Base-by-base conservation (phyloP, 2,888 invertebrate genomes). In the Aproaerema taeniolella region DNA sequence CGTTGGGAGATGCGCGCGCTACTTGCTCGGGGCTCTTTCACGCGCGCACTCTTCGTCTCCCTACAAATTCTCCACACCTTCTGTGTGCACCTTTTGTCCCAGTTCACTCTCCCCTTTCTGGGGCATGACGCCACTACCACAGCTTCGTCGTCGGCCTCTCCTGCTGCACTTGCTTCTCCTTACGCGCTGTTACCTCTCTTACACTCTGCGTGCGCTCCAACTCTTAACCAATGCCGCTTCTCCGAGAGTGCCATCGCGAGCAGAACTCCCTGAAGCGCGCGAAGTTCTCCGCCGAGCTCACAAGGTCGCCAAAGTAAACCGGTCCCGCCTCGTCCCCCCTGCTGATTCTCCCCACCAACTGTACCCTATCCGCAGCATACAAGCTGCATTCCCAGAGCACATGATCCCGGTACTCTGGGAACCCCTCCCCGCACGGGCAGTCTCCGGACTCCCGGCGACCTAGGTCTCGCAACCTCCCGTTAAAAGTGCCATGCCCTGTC, bases 401-500 rank as follows among this genome's bases (percentile, higher is more conserved):
- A 16, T 40, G 40, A 16, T 40, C 34, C n/a, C 35, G 12, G 12
- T 2, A 11, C 25, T 40, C 40, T 12, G n/a, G 7, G n/a, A n/a
- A n/a, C 4, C 9, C 31, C 24, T 14, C 15, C 3, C 31, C 34
- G 25, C 44, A 44, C 7, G 25, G 13, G 24, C 39, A 39, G 14
- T 1, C 7, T 2, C 33, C 31, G 2, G 39, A 11, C 15, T 39
- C 42, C 20, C 24, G 2, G 26, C 39, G 37, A 9, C 25, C 31
- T 7, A 43, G 11, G 20, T n/a, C 24, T 7, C 32, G 17, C 2
- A 43, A 32, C 10, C 30, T 14, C 8, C 10, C 25, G n/a, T 35
- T 37, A 28, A 40, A 43, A 11, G 30, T 30, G 2, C 40, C 40
- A 31, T 43, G 43, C n/a, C 40, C 40, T n/a, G 34, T 43, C 10